Evolutionary conservation across 1,140 invertebrate genomes (phyloP).

Genomic region (Scaptomyza pallida): DNA sequence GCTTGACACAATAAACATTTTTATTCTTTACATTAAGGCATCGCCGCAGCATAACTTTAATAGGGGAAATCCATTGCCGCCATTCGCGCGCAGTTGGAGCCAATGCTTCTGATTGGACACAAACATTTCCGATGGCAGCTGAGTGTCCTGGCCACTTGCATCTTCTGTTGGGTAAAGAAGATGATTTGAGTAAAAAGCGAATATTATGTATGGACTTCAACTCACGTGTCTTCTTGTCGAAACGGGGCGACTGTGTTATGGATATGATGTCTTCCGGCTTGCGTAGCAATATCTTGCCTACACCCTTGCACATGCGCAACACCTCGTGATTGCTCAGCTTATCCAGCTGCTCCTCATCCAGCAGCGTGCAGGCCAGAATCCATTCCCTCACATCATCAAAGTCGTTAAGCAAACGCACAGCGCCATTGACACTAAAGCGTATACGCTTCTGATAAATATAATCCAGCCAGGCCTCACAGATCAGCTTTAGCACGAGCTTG

Average conservation of each 20-base stretch:
- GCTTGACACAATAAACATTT: slow-evolving; percentile 74
- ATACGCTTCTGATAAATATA: slow-evolving; percentile 92
- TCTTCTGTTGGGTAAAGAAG: slow-evolving; percentile 51
- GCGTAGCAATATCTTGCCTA: slow-evolving; percentile 89
- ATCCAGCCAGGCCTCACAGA: slow-evolving; percentile 93
- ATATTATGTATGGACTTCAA: no score
- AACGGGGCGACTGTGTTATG: slow-evolving; percentile 79
- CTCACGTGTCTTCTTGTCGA: slow-evolving; percentile 73
- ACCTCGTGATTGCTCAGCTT: slow-evolving; percentile 91
- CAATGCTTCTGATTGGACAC: slow-evolving; percentile 94
- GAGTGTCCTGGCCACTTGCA: slow-evolving; percentile 81
- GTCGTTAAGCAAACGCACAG: slow-evolving; percentile 89
- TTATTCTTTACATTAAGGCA: slow-evolving; percentile 70
- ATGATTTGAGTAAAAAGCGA: no score
- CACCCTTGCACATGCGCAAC: slow-evolving; percentile 90
- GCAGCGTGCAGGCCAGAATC: slow-evolving; percentile 86
- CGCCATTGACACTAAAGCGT: slow-evolving; percentile 86
- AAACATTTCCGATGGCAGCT: slow-evolving; percentile 94
- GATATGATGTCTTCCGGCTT: slow-evolving; percentile 88
- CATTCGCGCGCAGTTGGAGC: slow-evolving; percentile 88
- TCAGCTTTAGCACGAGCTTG: slow-evolving; percentile 90
- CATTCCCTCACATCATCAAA: slow-evolving; percentile 90
- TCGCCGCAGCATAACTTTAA: slow-evolving; percentile 75
- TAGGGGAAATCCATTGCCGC: slow-evolving; percentile 70
- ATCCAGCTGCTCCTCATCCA: slow-evolving; percentile 85